Conservation (phyloP, 2,113 vertebrate species). For the Cottus gobio region DNA sequence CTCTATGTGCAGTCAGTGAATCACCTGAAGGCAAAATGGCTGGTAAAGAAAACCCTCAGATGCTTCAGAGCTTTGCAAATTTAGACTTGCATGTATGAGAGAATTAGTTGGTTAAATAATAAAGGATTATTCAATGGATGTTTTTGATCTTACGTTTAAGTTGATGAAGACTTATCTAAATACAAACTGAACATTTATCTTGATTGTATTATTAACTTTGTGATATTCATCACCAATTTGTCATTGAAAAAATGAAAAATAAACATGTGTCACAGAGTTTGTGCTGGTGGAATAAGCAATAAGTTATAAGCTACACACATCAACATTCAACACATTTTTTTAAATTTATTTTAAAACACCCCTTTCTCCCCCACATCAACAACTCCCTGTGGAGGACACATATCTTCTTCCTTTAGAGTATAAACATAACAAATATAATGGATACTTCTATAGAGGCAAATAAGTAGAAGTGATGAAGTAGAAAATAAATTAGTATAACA, state of each 20-base stretch:
- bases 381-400: background rate
- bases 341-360: conserved; percentile 1
- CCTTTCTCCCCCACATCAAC: background rate
- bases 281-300: background rate
- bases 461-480: background rate
- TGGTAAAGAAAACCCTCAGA: conserved; percentile 42
- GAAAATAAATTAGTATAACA: background rate
- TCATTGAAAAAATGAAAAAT: background rate
- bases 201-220: background rate
- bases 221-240: background rate
- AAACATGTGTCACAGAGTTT: background rate
- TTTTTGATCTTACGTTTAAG: background rate
- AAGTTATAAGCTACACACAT: background rate
- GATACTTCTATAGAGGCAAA: background rate
- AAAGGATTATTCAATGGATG: background rate
- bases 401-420: background rate
- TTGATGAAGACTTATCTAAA: background rate
- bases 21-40: conserved; percentile 20
- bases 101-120: conserved; percentile 1
- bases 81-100: background rate
- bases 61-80: conserved; percentile 9
- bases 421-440: background rate
- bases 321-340: background rate
- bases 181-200: background rate
- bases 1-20: conserved; percentile 8